These are phyloP conservation scores for Sminthurides aquaticus DNA, from an alignment of 2,888 invertebrate genomes.

Conservation along the genomic window DNA sequence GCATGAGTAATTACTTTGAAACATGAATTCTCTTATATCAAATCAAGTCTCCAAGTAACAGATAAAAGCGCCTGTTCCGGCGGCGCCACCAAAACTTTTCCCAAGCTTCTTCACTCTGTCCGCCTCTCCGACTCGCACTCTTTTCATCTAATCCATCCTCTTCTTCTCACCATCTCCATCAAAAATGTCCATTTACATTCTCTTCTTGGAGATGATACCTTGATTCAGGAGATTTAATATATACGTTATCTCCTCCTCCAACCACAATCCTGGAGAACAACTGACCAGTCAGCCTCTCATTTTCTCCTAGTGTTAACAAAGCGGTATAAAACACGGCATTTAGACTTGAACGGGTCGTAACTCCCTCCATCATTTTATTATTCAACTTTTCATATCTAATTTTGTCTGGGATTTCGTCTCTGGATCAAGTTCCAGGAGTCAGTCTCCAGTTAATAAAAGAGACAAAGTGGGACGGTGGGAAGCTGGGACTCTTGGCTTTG, in stretches of 20 bases:
- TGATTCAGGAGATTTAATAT: background rate
- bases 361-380: background rate
- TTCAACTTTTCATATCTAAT: background rate
- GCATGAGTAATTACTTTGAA: constrained; percentile 20
- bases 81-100: constrained; percentile 8
- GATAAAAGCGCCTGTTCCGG: background rate
- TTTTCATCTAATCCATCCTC: background rate
- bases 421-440: too few species aligned
- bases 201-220: background rate
- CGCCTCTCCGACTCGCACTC: too few species aligned
- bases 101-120: constrained; percentile 5
- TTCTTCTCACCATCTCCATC: background rate
- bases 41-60: constrained; percentile 1
- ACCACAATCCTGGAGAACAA: too few species aligned
- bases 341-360: background rate
- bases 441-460: too few species aligned
- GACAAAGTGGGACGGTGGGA: too few species aligned
- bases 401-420: too few species aligned
- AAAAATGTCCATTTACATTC: background rate
- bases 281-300: too few species aligned
- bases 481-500: too few species aligned
- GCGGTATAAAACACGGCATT: background rate
- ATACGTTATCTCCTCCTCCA: background rate
- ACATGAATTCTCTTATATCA: constrained; percentile 9
- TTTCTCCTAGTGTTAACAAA: too few species aligned